phyloP scores from a whole-genome alignment of 1,140 invertebrate species.

The Heliconius congener region DNA sequence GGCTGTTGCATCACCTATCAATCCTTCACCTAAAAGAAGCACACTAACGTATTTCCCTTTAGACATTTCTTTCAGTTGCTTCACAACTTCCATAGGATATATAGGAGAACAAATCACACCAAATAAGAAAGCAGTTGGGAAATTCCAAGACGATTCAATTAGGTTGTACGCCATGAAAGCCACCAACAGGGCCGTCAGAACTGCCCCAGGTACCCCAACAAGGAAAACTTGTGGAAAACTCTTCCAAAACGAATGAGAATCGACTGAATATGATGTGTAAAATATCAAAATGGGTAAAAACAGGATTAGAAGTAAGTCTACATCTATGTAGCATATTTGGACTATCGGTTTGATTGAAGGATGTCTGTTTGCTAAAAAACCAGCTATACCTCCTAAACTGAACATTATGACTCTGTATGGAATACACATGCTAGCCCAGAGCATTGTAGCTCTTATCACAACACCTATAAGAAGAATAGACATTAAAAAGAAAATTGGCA shows the following conservation, averaged over 20 bases:
- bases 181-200: slow-evolving; percentile 57
- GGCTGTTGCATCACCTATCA: slow-evolving; percentile 67
- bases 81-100: slow-evolving; percentile 69
- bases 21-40: slow-evolving; percentile 65
- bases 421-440: slow-evolving; percentile 56
- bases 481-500: slow-evolving; percentile 63
- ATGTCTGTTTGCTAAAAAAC: slow-evolving; percentile 58
- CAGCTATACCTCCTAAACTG: slow-evolving; percentile 56
- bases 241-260: slow-evolving; percentile 68
- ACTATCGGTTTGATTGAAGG: slow-evolving; percentile 61
- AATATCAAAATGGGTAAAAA: slow-evolving; percentile 66
- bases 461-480: slow-evolving; percentile 60
- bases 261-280: slow-evolving; percentile 63
- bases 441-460: slow-evolving; percentile 59
- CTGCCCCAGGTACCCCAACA: slow-evolving; percentile 61
- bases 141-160: slow-evolving; percentile 66
- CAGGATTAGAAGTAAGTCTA: slow-evolving; percentile 54
- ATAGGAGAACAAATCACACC: slow-evolving; percentile 69
- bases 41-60: slow-evolving; percentile 71
- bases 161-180: slow-evolving; percentile 68
- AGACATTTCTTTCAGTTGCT: slow-evolving; percentile 59
- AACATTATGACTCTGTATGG: slow-evolving; percentile 72
- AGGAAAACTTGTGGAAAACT: slow-evolving; percentile 67
- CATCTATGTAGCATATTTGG: slow-evolving; percentile 60
- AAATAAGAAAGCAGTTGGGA: slow-evolving; percentile 61